Conservation (phyloP, 2,113 vertebrate species). For the Dicentrarchus labrax region DNA sequence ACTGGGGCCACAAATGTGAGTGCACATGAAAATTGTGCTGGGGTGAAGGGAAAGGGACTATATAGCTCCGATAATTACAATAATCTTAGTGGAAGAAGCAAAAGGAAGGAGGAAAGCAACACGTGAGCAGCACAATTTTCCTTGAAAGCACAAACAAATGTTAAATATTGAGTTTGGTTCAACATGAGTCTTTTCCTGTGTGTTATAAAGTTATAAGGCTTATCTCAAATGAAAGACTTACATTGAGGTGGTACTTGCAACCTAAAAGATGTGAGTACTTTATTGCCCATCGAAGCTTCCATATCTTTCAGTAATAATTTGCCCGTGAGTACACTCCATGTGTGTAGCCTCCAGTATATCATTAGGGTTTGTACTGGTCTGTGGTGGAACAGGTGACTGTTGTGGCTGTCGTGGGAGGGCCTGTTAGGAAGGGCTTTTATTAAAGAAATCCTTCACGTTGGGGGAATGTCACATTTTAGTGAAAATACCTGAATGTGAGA, state of each 20-base stretch:
- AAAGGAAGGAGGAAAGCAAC: background rate
- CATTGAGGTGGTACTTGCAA: background rate
- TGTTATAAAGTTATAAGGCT: background rate
- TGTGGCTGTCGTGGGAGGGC: slow-evolving; percentile 26
- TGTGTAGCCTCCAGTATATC: background rate
- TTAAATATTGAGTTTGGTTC: background rate
- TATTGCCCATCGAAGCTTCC: slow-evolving; percentile 27
- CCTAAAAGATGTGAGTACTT: background rate
- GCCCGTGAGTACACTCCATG: background rate
- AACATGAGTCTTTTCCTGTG: background rate
- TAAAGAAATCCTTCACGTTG: slow-evolving; percentile 43
- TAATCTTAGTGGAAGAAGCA: slow-evolving; percentile 34
- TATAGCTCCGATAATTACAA: slow-evolving; percentile 63
- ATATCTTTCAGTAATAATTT: background rate
- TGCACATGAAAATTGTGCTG: slow-evolving; percentile 75
- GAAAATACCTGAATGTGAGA: background rate
- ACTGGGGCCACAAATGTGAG: slow-evolving; percentile 80
- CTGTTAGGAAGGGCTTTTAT: slow-evolving; percentile 30
- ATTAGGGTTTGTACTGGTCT: background rate
- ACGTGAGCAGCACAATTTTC: background rate
- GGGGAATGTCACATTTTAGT: background rate
- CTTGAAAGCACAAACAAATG: background rate
- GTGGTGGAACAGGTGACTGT: slow-evolving; percentile 28
- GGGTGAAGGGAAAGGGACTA: slow-evolving; percentile 63
- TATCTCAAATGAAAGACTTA: background rate